A percentile compares a stretch with the other conserved stretches of the same genome.
Conservation (phyloP, 2,797 vertebrate genomes). For the Aplochiton taeniatus region DNA sequence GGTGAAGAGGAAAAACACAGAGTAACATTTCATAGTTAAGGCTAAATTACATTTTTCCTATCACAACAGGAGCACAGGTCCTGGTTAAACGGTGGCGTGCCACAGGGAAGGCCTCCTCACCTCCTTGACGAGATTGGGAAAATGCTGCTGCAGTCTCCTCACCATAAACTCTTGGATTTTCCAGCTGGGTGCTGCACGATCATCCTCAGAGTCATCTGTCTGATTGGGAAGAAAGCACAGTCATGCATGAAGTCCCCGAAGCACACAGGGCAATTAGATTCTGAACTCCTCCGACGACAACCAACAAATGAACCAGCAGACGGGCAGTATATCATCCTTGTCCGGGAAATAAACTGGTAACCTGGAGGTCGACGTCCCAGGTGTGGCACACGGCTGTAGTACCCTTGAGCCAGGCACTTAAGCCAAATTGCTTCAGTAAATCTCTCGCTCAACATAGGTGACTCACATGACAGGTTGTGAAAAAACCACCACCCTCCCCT, state of each 20-base stretch:
- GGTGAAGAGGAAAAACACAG: too few species aligned
- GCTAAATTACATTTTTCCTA: too few species aligned
- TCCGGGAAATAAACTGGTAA: conserved; percentile 47
- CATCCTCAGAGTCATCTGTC: conserved; percentile 68
- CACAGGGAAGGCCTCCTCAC: conserved; percentile 58
- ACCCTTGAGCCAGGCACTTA: conserved; percentile 64
- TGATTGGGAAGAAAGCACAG: conserved; percentile 46
- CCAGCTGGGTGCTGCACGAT: conserved; percentile 71
- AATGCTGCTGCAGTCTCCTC: conserved; percentile 77
- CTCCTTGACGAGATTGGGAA: conserved; percentile 81
- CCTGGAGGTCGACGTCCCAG: conserved; percentile 46
- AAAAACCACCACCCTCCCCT: conserved; percentile 26
- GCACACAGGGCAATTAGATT: background rate
- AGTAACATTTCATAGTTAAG: too few species aligned
- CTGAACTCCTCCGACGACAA: conserved; percentile 28
- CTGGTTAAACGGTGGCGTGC: conserved; percentile 1
- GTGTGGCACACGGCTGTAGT: conserved; percentile 37
- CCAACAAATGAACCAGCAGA: conserved; percentile 36
- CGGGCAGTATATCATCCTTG: conserved; percentile 35
- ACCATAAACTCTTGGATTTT: conserved; percentile 81
- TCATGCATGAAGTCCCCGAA: background rate
- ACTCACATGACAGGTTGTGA: conserved; percentile 39
- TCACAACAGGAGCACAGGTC: background rate
- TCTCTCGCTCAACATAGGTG: conserved; percentile 54
- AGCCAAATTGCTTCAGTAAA: conserved; percentile 62